These are phyloP conservation scores for Setipinna tenuifilis DNA, from an alignment of 2,797 vertebrate genomes.

Conservation along the genomic window DNA sequence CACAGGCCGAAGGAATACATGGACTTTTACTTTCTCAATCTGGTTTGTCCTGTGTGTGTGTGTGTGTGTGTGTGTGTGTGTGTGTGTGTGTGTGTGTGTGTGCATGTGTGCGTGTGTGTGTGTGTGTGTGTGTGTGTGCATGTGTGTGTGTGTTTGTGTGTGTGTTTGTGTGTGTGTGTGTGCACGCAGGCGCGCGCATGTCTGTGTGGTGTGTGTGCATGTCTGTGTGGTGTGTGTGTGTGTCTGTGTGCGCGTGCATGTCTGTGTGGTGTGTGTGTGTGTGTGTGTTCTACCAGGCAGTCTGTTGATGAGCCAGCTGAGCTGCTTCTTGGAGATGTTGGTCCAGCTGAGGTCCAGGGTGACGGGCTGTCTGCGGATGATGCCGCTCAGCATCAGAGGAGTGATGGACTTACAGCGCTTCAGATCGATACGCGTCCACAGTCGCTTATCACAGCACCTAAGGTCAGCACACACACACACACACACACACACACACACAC, in stretches of 20 bases:
- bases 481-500: not conserved
- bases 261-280: not conserved
- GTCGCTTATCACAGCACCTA: conserved; percentile 93
- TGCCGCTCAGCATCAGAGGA: conserved; percentile 94
- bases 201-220: not conserved
- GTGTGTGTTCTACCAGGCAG: conserved; percentile 82
- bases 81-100: not conserved
- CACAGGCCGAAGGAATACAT: no score
- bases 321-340: conserved; percentile 97
- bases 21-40: no score
- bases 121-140: not conserved
- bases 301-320: conserved; percentile 97
- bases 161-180: not conserved
- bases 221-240: not conserved
- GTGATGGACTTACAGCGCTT: conserved; percentile 96
- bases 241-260: not conserved
- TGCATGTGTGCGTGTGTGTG: not conserved
- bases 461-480: conserved; percentile 1
- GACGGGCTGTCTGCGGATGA: conserved; percentile 91
- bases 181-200: not conserved
- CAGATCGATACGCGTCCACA: conserved; percentile 93
- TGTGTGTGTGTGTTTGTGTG: not conserved
- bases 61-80: not conserved
- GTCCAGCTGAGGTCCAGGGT: conserved; percentile 97
- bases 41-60: no score